Percentiles rank a stretch among this genome's conserved stretches.
Conservation (phyloP, 2,113 vertebrate species). For the Neodontobutis hainanensis region DNA sequence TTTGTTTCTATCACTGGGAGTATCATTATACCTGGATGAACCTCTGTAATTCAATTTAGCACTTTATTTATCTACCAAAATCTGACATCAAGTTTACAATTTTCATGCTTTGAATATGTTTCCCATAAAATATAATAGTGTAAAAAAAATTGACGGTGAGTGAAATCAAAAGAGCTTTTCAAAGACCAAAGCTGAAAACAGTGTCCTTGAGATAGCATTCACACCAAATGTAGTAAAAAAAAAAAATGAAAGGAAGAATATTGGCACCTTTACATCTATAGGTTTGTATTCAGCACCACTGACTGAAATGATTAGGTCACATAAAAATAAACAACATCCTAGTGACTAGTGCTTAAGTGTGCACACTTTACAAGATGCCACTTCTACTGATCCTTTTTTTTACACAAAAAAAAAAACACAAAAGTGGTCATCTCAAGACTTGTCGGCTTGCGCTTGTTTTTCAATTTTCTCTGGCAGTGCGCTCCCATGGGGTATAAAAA, state of each 20-base stretch:
- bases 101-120: not conserved
- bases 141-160: too few species aligned
- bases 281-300: too few species aligned
- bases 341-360: too few species aligned
- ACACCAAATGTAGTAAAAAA: constrained; percentile 44
- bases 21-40: constrained; percentile 25
- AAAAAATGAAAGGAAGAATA: constrained; percentile 34
- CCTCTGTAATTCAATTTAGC: constrained; percentile 11
- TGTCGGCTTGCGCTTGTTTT: constrained; percentile 28
- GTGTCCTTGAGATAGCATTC: constrained; percentile 61
- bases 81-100: constrained; percentile 8
- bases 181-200: constrained; percentile 27
- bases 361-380: too few species aligned
- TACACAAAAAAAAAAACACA: too few species aligned
- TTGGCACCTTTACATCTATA: constrained; percentile 8
- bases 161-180: too few species aligned
- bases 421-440: not conserved
- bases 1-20: constrained; percentile 19
- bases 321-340: too few species aligned
- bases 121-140: not conserved
- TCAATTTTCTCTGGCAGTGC: constrained; percentile 30
- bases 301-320: too few species aligned
- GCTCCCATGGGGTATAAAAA: constrained; percentile 22
- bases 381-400: too few species aligned
- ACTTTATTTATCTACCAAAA: not conserved